Conservation (phyloP, 2,113 vertebrate species). For the Tricholaema leucomelas region DNA sequence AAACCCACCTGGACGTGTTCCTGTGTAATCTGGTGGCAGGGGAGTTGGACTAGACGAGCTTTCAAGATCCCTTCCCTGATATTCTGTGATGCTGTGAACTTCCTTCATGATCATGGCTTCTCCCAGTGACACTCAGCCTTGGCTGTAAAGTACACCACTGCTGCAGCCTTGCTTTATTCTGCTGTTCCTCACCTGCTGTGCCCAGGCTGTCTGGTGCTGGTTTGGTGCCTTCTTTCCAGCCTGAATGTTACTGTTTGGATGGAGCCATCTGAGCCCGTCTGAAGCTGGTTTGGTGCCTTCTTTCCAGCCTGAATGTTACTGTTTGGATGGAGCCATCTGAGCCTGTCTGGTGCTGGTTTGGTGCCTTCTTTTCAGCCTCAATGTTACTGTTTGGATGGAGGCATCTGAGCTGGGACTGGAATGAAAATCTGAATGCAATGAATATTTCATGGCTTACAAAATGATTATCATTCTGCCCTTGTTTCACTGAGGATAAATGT, state of each 20-base stretch:
- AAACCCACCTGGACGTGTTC: too few species aligned
- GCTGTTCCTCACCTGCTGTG: not conserved
- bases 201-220: not conserved
- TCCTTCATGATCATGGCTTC: not conserved
- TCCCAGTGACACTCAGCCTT: not conserved
- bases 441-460: not conserved
- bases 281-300: not conserved
- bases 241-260: not conserved
- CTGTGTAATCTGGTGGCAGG: too few species aligned
- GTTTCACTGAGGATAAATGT: not conserved
- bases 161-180: not conserved
- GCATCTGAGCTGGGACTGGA: not conserved
- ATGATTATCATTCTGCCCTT: not conserved
- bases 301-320: not conserved
- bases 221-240: not conserved
- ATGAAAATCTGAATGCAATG: rapidly evolving
- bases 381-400: not conserved
- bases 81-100: not conserved
- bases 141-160: not conserved
- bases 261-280: not conserved
- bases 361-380: not conserved
- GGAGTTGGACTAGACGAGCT: too few species aligned
- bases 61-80: too few species aligned
- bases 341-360: not conserved
- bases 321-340: not conserved